A percentile compares a stretch with the other conserved stretches of the same genome.
These are phyloP conservation scores for Timandra comae DNA, from an alignment of 2,888 invertebrate genomes.

Conservation along the genomic window DNA sequence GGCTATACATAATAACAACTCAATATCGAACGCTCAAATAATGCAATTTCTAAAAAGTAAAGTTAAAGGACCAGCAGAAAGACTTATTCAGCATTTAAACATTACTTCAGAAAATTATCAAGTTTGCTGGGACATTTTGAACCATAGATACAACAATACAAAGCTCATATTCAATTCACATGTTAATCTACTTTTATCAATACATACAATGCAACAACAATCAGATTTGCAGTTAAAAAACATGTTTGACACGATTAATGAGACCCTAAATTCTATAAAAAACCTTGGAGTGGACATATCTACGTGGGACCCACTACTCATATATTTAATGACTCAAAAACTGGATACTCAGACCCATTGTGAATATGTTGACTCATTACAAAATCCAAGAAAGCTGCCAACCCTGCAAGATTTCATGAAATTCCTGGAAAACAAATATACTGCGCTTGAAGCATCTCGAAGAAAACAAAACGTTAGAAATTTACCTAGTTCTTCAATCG, in stretches of 20 bases:
- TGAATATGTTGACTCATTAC: constrained; percentile 1
- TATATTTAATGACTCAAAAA: constrained; percentile 2
- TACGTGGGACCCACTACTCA: neutral
- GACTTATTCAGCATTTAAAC: constrained; percentile 19
- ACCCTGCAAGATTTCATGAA: constrained; percentile 1
- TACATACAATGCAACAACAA: constrained; percentile 2
- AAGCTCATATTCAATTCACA: constrained; percentile 5
- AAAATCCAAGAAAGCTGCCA: neutral
- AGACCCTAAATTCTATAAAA: neutral
- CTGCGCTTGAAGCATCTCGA: neutral
- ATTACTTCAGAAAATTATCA: constrained; percentile 20
- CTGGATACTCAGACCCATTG: constrained; percentile 1
- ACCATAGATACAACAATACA: constrained; percentile 15
- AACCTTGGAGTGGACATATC: neutral
- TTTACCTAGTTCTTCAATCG: neutral
- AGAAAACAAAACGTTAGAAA: neutral
- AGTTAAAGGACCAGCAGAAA: constrained; percentile 16
- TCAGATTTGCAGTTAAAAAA: neutral
- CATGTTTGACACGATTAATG: neutral
- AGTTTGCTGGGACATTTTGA: constrained; percentile 15
- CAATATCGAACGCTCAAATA: constrained; percentile 18
- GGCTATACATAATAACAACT: constrained; percentile 16
- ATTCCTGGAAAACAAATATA: constrained; percentile 3
- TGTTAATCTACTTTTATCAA: neutral
- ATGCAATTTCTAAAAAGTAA: constrained; percentile 19